These are phyloP conservation scores for Nannoperca australis DNA, from an alignment of 2,797 vertebrate genomes.

Conservation along the genomic window DNA sequence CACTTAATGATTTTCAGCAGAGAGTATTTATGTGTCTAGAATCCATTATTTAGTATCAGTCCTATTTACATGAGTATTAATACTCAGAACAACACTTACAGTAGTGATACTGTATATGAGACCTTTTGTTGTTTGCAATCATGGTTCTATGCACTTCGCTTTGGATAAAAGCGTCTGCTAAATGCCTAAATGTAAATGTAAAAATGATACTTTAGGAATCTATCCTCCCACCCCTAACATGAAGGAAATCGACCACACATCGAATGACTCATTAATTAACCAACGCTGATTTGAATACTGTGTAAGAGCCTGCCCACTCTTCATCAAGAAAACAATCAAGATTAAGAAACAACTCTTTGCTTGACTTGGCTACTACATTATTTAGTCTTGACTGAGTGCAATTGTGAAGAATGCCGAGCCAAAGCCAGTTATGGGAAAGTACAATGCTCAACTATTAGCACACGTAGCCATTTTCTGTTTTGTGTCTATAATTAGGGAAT, in stretches of 20 bases:
- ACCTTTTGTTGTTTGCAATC: too few species aligned
- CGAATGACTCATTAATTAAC: neutral
- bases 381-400: neutral
- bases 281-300: neutral
- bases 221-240: too few species aligned
- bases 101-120: neutral
- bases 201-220: neutral
- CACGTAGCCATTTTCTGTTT: neutral
- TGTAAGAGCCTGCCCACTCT: neutral
- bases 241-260: neutral
- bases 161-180: too few species aligned
- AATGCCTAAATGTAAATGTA: too few species aligned
- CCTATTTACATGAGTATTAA: neutral
- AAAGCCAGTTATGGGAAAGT: neutral
- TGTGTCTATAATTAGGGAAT: neutral
- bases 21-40: neutral
- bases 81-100: neutral
- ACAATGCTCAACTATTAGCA: neutral
- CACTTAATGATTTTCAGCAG: neutral
- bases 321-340: neutral
- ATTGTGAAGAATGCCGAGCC: neutral
- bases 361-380: neutral
- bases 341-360: slow-evolving; percentile 5
- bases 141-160: too few species aligned
- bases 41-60: neutral